These are phyloP conservation scores for Platalea minor DNA, from an alignment of 2,797 vertebrate species.

Conservation along the genomic window DNA sequence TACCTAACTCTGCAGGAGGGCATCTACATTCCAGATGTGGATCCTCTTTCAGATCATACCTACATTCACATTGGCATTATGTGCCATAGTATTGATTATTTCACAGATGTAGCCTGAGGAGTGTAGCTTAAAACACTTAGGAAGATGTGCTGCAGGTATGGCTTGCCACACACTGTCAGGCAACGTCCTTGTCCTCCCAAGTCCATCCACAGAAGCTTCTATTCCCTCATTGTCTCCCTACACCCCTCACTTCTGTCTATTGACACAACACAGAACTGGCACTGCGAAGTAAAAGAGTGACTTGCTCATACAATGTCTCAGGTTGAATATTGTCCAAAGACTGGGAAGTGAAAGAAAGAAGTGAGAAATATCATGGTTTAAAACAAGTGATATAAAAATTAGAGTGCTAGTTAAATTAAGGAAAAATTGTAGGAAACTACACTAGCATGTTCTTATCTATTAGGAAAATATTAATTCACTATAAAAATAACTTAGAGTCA, in stretches of 20 bases:
- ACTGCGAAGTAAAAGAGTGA: background rate
- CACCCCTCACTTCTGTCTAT: background rate
- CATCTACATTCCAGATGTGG: conserved; percentile 52
- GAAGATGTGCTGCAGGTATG: background rate
- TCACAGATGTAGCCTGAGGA: background rate
- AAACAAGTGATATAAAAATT: background rate
- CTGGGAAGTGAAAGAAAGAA: background rate
- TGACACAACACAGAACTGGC: background rate
- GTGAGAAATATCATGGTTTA: background rate
- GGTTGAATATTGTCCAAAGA: background rate
- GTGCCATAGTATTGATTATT: background rate
- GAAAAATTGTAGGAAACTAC: background rate
- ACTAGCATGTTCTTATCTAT: background rate
- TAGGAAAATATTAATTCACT: background rate
- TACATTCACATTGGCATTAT: background rate
- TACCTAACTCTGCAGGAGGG: conserved; percentile 52
- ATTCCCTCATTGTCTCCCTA: background rate
- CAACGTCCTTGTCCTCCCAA: rapidly evolving
- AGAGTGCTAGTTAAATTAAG: background rate
- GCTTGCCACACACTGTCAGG: background rate
- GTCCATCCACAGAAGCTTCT: background rate
- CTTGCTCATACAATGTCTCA: background rate
- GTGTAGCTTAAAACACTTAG: background rate
- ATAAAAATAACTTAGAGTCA: background rate
- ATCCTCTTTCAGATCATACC: background rate